These are phyloP conservation scores for Mesorhabditis spiculigera DNA, from an alignment of 2,888 invertebrate genomes.

Conservation along the genomic window DNA sequence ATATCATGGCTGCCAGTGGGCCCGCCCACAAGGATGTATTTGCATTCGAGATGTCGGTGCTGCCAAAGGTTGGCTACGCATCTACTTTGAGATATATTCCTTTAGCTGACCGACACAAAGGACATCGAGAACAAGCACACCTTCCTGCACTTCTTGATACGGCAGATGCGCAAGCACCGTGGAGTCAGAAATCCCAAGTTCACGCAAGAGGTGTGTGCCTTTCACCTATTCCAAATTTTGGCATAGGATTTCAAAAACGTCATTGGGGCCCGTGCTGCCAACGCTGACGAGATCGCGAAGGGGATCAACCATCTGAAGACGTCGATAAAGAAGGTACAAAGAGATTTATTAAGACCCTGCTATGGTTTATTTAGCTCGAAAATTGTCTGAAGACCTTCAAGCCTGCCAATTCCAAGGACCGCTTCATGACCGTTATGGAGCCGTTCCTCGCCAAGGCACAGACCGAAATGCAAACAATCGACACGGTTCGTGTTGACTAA, in stretches of 20 bases:
- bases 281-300: slow-evolving; percentile 3
- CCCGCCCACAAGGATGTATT: slow-evolving; percentile 73
- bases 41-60: slow-evolving; percentile 91
- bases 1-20: slow-evolving; percentile 92
- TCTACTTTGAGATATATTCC: not conserved
- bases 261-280: not conserved
- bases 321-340: not conserved
- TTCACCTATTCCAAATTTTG: not conserved
- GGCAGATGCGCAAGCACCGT: slow-evolving; percentile 65
- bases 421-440: slow-evolving; percentile 78
- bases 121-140: slow-evolving; percentile 88
- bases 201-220: too few species aligned
- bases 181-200: too few species aligned
- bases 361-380: slow-evolving; percentile 70
- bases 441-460: slow-evolving; percentile 78
- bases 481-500: slow-evolving; percentile 61
- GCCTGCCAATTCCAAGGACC: slow-evolving; percentile 73
- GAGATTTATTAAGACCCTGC: not conserved
- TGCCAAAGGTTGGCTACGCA: slow-evolving; percentile 75
- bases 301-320: not conserved
- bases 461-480: slow-evolving; percentile 80
- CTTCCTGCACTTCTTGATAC: slow-evolving; percentile 70
- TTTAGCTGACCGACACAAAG: slow-evolving; percentile 68
- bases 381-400: slow-evolving; percentile 82
- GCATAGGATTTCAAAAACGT: not conserved